A percentile compares a stretch with the other conserved stretches of the same genome.
Evolutionary conservation across 2,888 invertebrate species (phyloP).

Genomic region (Miltochrista miniata): DNA sequence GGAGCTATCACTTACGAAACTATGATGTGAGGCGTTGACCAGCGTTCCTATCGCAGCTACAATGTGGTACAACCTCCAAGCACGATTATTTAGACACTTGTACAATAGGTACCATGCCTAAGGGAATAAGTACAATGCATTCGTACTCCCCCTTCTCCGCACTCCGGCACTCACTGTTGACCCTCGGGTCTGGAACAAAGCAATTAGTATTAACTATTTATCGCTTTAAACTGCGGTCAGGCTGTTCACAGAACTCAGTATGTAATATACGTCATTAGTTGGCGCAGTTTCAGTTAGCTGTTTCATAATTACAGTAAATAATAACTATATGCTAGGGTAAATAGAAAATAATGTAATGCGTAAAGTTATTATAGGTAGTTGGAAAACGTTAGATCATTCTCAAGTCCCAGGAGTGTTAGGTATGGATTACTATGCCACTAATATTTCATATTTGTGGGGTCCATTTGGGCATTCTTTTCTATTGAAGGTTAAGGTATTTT

Average conservation of each 20-base stretch:
- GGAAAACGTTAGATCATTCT: too few species aligned
- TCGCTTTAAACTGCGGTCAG: slow-evolving; percentile 19
- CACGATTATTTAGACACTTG: slow-evolving; percentile 33
- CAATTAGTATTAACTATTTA: slow-evolving; percentile 40
- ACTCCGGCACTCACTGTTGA: slow-evolving; percentile 18
- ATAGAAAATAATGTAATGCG: too few species aligned
- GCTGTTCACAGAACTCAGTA: slow-evolving; percentile 20
- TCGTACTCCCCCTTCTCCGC: not conserved
- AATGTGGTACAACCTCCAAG: slow-evolving; percentile 29
- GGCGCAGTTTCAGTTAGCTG: not conserved
- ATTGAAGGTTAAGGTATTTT: too few species aligned
- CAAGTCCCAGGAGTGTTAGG: too few species aligned
- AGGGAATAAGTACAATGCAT: slow-evolving; percentile 33
- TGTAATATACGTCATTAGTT: slow-evolving; percentile 11
- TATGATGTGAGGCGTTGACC: slow-evolving; percentile 5
- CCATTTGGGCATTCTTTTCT: too few species aligned
- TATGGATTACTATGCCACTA: too few species aligned
- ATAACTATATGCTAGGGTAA: too few species aligned
- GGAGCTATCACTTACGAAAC: slow-evolving; percentile 7
- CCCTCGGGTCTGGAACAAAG: slow-evolving; percentile 37
- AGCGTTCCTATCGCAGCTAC: slow-evolving; percentile 31
- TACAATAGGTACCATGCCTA: slow-evolving; percentile 37
- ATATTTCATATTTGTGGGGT: too few species aligned
- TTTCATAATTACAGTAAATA: too few species aligned
- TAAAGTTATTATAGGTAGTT: too few species aligned